A percentile compares a stretch with the other conserved stretches of the same genome.
Conservation (phyloP, 2,888 invertebrate species). For the Himalopsyche tibetana region DNA sequence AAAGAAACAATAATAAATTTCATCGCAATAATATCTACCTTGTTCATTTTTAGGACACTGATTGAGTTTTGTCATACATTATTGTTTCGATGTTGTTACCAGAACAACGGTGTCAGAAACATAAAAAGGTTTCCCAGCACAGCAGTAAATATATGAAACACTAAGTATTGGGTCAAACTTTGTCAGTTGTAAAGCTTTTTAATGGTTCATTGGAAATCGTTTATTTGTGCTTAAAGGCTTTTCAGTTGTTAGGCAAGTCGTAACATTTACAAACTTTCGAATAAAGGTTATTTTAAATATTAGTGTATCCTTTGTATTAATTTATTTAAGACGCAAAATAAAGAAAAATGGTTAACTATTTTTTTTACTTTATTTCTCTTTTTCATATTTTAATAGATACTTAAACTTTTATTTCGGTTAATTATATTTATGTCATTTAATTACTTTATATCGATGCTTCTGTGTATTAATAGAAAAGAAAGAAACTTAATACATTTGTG, state of each 20-base stretch:
- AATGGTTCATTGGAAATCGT: constrained; percentile 60
- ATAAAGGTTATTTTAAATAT: neutral
- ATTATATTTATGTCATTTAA: too few species aligned
- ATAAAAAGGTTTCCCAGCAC: constrained; percentile 2
- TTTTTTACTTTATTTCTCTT: too few species aligned
- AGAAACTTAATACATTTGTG: too few species aligned
- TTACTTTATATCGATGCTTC: too few species aligned
- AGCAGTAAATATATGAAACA: constrained; percentile 23
- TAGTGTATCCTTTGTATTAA: neutral
- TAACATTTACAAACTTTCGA: neutral
- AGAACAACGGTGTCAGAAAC: constrained; percentile 13
- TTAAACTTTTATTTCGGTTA: too few species aligned
- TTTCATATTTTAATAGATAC: too few species aligned
- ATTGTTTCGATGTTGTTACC: neutral
- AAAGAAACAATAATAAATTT: too few species aligned
- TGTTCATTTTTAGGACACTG: neutral
- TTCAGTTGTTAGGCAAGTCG: neutral
- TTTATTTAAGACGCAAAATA: neutral
- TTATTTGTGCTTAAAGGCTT: constrained; percentile 41
- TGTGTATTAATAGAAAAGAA: too few species aligned
- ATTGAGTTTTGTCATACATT: neutral
- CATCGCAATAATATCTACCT: too few species aligned
- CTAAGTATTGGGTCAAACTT: constrained; percentile 55
- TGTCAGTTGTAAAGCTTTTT: constrained; percentile 59
- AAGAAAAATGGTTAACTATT: neutral